Percentiles rank a stretch among this genome's conserved stretches.
Conservation (phyloP, 2,888 invertebrate genomes). For the Chrysolina americana region DNA sequence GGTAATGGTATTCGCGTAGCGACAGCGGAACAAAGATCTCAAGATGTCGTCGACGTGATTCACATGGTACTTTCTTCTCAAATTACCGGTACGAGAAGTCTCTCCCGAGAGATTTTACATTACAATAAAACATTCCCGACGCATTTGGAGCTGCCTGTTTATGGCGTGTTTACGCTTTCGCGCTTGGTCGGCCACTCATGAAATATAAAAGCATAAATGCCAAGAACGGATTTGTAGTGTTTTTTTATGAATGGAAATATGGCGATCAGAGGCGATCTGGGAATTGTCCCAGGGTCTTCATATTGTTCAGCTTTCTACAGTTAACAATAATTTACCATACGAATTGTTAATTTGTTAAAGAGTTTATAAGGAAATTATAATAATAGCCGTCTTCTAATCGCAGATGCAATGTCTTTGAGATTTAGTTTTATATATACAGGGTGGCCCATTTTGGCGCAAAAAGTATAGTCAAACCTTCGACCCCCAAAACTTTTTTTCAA, state of each 20-base stretch:
- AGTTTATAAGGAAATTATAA: no score
- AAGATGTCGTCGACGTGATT: slow-evolving; percentile 7
- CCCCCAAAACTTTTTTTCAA: no score
- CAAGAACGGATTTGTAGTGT: not conserved
- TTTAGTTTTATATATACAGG: no score
- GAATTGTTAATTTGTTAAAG: no score
- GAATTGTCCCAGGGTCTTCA: not conserved
- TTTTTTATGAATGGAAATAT: not conserved
- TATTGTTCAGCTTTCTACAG: no score
- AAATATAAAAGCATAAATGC: slow-evolving; percentile 10
- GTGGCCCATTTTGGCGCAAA: no score
- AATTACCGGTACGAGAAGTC: slow-evolving; percentile 46
- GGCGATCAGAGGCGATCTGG: not conserved
- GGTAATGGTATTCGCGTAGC: not conserved
- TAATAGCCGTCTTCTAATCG: no score
- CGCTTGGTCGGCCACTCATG: not conserved
- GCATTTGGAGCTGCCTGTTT: slow-evolving; percentile 33
- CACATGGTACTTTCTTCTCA: slow-evolving; percentile 49
- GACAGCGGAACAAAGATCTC: slow-evolving; percentile 1
- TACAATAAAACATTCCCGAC: slow-evolving; percentile 49
- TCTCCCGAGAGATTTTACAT: slow-evolving; percentile 49
- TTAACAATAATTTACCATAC: no score
- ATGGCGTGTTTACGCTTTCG: slow-evolving; percentile 30
- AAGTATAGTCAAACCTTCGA: no score
- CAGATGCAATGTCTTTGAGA: no score